Evolutionary conservation across 2,113 vertebrate species (phyloP).

Genomic region (Amphiprion ocellaris): DNA sequence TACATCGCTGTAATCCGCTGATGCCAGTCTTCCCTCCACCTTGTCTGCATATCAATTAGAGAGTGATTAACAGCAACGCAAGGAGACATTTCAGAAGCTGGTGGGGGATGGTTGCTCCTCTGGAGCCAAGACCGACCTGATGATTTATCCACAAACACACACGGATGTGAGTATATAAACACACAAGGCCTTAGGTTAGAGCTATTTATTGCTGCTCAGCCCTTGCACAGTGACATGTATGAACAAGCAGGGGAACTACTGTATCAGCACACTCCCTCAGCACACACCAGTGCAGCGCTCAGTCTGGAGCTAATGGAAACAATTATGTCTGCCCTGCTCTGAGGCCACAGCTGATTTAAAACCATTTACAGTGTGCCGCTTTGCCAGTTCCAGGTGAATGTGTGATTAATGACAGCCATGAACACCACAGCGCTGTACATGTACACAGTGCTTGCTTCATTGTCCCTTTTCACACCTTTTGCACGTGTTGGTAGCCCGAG

Average conservation of each 20-base stretch:
- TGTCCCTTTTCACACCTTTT: neutral
- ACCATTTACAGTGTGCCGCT: slow-evolving; percentile 40
- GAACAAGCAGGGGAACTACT: slow-evolving; percentile 20
- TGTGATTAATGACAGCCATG: slow-evolving; percentile 51
- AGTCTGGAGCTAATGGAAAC: slow-evolving; percentile 22
- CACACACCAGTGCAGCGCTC: slow-evolving; percentile 12
- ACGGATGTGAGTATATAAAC: slow-evolving; percentile 10
- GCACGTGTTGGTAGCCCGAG: neutral
- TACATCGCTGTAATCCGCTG: slow-evolving; percentile 40
- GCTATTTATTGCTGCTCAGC: slow-evolving; percentile 27
- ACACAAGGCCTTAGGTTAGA: slow-evolving; percentile 34
- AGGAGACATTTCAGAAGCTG: slow-evolving; percentile 31
- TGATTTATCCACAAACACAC: slow-evolving; percentile 34
- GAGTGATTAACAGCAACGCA: slow-evolving; percentile 59
- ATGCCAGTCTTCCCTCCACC: slow-evolving; percentile 31
- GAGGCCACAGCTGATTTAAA: slow-evolving; percentile 53
- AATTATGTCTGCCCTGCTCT: slow-evolving; percentile 34
- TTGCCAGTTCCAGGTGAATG: slow-evolving; percentile 52
- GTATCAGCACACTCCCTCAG: slow-evolving; percentile 6
- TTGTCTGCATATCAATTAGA: slow-evolving; percentile 62
- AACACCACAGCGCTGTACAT: neutral
- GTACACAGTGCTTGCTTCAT: neutral
- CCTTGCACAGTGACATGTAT: slow-evolving; percentile 22
- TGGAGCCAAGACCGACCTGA: slow-evolving; percentile 45
- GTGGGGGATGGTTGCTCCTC: slow-evolving; percentile 17